Evolutionary conservation across 2,888 invertebrate species (phyloP).

Genomic region (Bombyx huttoni): DNA sequence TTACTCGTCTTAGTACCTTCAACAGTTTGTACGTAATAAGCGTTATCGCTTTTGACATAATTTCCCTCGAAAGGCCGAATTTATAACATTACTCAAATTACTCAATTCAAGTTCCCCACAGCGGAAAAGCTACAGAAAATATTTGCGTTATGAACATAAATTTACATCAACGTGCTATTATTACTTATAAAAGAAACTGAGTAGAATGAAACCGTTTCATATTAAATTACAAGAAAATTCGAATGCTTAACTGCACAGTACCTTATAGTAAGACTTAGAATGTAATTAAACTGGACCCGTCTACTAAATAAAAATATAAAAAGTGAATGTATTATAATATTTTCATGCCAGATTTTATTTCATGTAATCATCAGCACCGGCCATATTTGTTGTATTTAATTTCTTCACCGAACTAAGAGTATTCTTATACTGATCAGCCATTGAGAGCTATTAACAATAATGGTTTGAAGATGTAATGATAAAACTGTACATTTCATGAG

Average conservation of each 20-base stretch:
- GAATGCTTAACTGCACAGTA: slow-evolving; percentile 11
- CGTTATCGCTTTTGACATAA: background rate
- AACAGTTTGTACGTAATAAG: too few species aligned
- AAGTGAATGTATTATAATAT: background rate
- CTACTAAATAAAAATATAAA: background rate
- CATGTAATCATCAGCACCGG: too few species aligned
- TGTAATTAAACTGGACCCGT: slow-evolving; percentile 13
- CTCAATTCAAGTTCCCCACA: slow-evolving; percentile 13
- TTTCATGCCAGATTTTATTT: background rate
- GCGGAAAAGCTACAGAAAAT: background rate
- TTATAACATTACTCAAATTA: background rate
- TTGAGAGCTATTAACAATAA: too few species aligned
- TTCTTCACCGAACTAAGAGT: too few species aligned
- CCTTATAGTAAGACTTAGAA: slow-evolving; percentile 12
- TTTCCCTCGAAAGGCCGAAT: background rate
- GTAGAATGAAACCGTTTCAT: slow-evolving; percentile 21
- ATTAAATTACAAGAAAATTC: slow-evolving; percentile 18
- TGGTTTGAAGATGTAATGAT: too few species aligned
- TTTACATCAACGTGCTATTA: slow-evolving; percentile 9
- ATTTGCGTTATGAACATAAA: background rate
- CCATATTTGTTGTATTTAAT: too few species aligned
- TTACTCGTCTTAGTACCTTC: too few species aligned
- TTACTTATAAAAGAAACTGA: slow-evolving; percentile 18
- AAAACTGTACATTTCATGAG: too few species aligned
- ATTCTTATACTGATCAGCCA: too few species aligned